Evolutionary conservation across 2,113 vertebrate species (phyloP).

Genomic region (Piaya cayana): DNA sequence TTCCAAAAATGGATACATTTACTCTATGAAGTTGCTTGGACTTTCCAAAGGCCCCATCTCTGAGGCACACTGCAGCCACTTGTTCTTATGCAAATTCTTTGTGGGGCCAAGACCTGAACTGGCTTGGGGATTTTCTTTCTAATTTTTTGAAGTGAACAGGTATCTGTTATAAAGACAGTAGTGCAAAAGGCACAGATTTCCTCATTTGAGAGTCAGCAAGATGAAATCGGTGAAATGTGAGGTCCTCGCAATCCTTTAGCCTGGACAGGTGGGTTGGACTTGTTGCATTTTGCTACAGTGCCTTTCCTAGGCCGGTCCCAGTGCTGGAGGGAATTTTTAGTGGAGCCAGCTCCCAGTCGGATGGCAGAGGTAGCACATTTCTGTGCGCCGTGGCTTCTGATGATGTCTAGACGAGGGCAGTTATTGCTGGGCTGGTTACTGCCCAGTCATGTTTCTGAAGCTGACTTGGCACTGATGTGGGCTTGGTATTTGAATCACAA

Average conservation of each 20-base stretch:
- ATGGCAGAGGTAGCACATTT: constrained; percentile 17
- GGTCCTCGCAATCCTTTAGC: neutral
- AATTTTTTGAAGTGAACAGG: neutral
- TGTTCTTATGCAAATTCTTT: neutral
- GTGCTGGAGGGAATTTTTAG: neutral
- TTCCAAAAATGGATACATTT: neutral
- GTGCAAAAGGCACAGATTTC: neutral
- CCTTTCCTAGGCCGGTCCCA: neutral
- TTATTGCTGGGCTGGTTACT: neutral
- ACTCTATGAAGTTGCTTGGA: neutral
- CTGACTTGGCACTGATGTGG: constrained; percentile 6
- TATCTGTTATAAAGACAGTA: neutral
- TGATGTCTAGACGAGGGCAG: constrained; percentile 6
- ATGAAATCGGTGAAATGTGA: neutral
- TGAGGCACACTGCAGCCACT: neutral
- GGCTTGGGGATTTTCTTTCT: neutral
- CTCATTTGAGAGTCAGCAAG: neutral
- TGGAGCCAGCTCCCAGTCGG: neutral
- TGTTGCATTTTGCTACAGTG: neutral
- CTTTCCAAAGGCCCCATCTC: neutral
- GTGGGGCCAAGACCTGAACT: neutral
- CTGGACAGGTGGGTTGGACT: neutral
- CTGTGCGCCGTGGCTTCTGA: neutral
- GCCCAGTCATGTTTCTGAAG: neutral
- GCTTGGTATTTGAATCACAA: constrained; percentile 4